phyloP scores from a whole-genome alignment of 2,113 vertebrate species.

The Euleptes europaea region DNA sequence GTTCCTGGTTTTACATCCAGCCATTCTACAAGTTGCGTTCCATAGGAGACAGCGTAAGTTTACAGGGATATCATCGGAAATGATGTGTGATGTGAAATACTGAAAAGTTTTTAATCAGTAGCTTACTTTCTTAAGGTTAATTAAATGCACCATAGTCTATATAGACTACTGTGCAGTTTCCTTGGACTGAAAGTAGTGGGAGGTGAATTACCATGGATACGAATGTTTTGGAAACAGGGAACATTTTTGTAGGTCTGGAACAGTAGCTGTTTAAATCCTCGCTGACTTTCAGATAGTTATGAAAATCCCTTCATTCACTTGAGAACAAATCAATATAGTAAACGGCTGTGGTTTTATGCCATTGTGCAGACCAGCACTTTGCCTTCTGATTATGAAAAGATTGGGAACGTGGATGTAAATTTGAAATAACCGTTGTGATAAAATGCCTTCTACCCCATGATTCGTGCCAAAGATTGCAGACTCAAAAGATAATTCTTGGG shows the following conservation, averaged over 20 bases:
- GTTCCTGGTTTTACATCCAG: conserved; percentile 99
- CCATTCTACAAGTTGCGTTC: conserved; percentile 98
- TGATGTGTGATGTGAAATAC: accelerated
- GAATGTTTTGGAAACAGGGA: conserved; percentile 66
- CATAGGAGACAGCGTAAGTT: conserved; percentile 95
- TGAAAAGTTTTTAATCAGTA: background rate
- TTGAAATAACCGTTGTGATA: background rate
- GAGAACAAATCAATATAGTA: conserved; percentile 23
- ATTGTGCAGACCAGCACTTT: background rate
- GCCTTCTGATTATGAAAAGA: background rate
- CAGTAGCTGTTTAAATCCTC: conserved; percentile 45
- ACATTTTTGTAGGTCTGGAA: conserved; percentile 44
- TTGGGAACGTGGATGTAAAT: conserved; percentile 13
- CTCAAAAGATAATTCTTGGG: no score
- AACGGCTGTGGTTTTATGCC: conserved; percentile 1
- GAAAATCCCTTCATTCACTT: conserved; percentile 32
- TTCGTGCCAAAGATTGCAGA: no score
- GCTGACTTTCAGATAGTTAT: conserved; percentile 27
- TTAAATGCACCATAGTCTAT: conserved; percentile 9
- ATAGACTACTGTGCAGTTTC: background rate
- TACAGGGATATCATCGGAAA: accelerated
- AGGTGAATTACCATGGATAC: conserved; percentile 73
- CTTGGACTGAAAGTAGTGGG: conserved; percentile 43
- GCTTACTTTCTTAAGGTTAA: conserved; percentile 3
- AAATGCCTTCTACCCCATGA: no score